Base-by-base conservation (phyloP, 2,113 vertebrate species). In the Clarias gariepinus region DNA sequence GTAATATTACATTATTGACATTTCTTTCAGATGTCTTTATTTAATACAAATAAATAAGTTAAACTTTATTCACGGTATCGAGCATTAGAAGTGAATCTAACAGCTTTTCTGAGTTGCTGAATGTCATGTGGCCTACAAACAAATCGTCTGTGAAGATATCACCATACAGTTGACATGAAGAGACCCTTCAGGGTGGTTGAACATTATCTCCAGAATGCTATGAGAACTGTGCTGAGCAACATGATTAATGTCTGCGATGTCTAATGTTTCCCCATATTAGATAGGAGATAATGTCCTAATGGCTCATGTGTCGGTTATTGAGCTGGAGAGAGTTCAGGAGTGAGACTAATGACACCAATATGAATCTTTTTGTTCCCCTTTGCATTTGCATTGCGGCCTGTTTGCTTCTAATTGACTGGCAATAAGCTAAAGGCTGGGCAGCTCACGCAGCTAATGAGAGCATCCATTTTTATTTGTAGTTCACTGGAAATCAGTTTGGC, bases 191-290 rank as follows among this genome's bases (percentile, higher is more conserved):
- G 61, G 8, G 52, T 80, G 28, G 25, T 84, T 61, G 18, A 73
- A 60, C 68, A 13, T n/a, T 69, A 58, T 85, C 84, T 68, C 61
- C 52, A 41, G 84, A 21, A 41, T n/a, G 23, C 15, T 81, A 19
- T 6, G 19, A 66, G 23, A 79, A 36, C 74, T 57, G 13, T 11
- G 53, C 52, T 28, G 19, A 58, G 33, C 33, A 41, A 41, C 69
- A 63, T 77, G 57, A 52, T 47, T 58, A 85, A 77, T 64, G n/a
- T 30, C 86, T 84, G 87, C 87, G 86, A 89, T 36, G 68, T 83
- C 47, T 91, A 89, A 88, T 81, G 2, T 71, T 87, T 89, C 92
- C 89, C 87, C 41, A 85, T 84, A 58, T 61, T 85, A 88, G 90
- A 89, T 86, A 64, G 89, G 63, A 84, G 85, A 82, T 80, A 19